Base-by-base conservation (phyloP, 2,797 vertebrate genomes). In the Benthosema pterotum region DNA sequence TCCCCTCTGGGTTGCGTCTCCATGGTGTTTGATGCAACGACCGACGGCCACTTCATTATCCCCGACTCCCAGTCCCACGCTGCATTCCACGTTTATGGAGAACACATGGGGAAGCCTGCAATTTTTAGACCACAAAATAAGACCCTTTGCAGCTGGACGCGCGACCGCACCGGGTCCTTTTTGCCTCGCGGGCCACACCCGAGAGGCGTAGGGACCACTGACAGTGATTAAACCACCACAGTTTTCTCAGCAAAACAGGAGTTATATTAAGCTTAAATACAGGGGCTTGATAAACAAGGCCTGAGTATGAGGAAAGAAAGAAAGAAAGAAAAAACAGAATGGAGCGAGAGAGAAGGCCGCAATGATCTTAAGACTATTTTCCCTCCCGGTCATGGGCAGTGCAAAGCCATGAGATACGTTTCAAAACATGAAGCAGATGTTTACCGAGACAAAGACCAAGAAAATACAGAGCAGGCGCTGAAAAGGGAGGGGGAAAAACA, bases 261-360 rank as follows among this genome's bases (percentile, higher is more conserved):
- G 92, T 93, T 94, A 94, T 93, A 94, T 93, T 94, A 92, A 94
- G 89, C 92, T 92, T 94, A 94, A 94, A 93, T 94, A 94, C 91
- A 93, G 93, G 92, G 92, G 93, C 90, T 93, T 92, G 92, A 94
- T 93, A 94, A 94, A 93, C 92, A 92, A 92, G 91, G 86, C 77
- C 77, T 86, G 87, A 38, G 32, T 38, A 38, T 38, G 32, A 38
- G 32, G 32, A 4, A 89, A 86, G 84, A 89, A n/a, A n/a, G n/a
- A n/a, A n/a, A 4, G 89, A 86, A 87, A 84, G 86, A 81, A 87
- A 88, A 86, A 81, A 87, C 86, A 87, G 81, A 84, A 88, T 78
- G 72, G 80, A 90, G 80, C 79, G 83, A 50, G 85, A 86, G 85
- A 87, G 83, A 88, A 74, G 59, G 84, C 89, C 91, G 87, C 90